Evolutionary conservation across 2,888 invertebrate genomes (phyloP), one percentile per base, ranked within the genome.

Genomic region (Drosophila ustulata): DNA sequence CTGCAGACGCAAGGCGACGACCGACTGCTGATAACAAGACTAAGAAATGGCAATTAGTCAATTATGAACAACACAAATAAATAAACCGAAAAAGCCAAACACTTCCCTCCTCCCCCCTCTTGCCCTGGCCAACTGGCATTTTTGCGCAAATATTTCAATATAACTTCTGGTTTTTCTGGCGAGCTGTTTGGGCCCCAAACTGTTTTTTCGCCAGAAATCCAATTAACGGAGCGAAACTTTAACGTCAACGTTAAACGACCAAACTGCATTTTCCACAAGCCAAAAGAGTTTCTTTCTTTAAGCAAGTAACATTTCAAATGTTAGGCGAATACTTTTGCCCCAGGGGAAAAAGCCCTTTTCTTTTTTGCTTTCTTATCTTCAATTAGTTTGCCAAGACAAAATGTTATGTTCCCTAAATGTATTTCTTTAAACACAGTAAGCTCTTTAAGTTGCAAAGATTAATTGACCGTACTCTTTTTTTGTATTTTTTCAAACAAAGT

Each of bases 21-120:
- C 11, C 11, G 11, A 11, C 52, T 62, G 56, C 75, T 75, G 75
- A 75, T 75, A 75, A 75, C 56, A 66, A 50, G 23, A 25, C 30
- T 9, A 43, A 63, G 32, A 75, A 71, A 41, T 43, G 41, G 28
- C 71, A 75, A 75, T 75, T 71, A 66, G 59, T 59, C 66, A 75
- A 71, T 63, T 53, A 30, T 41, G 46, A 66, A 37, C 41, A 63
- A 49, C 34, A 26, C 34, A 49, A 5, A 30, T 2, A 43, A 49
- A 25, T 11, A 18, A 28, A 23, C 30, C 30, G 11, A 18, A 28
- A 23, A 32, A 18, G 11, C 18, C 23, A 30, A 39, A n/a, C 37
- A 37, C n/a, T n/a, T n/a, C 4, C 37, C n/a, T 4, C 0, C 30
- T 30, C 3, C 39, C 46, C 13, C 25, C 43, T 37, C 34, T 28